These are phyloP conservation scores for Dipus sagitta DNA, from an alignment of 2,797 vertebrate genomes.

Conservation along the genomic window DNA sequence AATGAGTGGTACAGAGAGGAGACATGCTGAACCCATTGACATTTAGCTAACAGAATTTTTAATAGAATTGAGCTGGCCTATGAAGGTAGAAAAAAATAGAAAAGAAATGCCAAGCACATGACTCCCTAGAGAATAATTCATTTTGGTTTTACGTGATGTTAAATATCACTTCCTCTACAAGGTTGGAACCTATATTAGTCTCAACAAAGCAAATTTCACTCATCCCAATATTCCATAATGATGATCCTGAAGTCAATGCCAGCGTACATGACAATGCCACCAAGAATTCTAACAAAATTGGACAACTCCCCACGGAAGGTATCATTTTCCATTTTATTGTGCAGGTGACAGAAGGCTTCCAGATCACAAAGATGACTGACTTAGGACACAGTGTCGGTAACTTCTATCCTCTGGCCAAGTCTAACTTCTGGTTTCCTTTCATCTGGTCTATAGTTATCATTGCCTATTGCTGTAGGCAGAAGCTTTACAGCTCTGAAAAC, in stretches of 20 bases:
- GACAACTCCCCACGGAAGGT: not conserved
- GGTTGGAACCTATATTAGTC: slow-evolving; percentile 66
- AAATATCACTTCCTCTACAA: slow-evolving; percentile 76
- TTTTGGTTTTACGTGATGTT: slow-evolving; percentile 77
- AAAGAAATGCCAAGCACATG: slow-evolving; percentile 78
- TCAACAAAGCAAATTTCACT: slow-evolving; percentile 69
- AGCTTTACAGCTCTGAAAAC: not conserved
- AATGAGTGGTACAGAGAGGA: slow-evolving; percentile 60
- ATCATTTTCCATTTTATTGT: not conserved
- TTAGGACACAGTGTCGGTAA: not conserved
- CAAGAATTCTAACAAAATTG: not conserved
- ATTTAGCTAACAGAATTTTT: slow-evolving; percentile 83
- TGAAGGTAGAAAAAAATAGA: slow-evolving; percentile 72
- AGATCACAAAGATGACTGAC: not conserved
- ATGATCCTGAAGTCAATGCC: not conserved
- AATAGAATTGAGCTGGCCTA: slow-evolving; percentile 77
- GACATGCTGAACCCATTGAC: slow-evolving; percentile 80
- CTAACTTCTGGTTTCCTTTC: not conserved
- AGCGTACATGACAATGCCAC: not conserved
- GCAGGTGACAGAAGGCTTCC: not conserved
- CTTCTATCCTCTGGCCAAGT: not conserved
- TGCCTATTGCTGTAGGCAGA: not conserved
- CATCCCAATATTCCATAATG: not conserved
- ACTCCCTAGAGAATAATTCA: slow-evolving; percentile 72
- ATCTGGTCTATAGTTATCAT: not conserved